Evolutionary conservation across 2,888 invertebrate genomes (phyloP), one percentile per base, ranked within the genome.

Genomic region (Euplexia lucipara): DNA sequence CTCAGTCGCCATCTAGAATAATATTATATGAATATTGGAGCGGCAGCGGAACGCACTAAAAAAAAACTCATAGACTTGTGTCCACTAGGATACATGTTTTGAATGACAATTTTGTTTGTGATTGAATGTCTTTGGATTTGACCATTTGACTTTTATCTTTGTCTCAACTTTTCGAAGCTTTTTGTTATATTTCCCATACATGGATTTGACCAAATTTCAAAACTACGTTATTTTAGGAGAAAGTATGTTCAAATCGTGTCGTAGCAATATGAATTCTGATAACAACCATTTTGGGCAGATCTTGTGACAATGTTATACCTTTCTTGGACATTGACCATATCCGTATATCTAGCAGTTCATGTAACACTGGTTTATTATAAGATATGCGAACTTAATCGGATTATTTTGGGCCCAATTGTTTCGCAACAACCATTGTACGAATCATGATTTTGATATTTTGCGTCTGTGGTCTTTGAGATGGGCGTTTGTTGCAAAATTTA

Each of bases 371-470:
- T 73, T 70, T 54, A 52, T 64, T 51, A 62, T 45, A 78, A 58
- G 52, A 70, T 75, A 71, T 74, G 70, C 58, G 64, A 68, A 70
- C 52, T 48, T 79, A 73, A 78, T 78, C 73, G 60, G 64, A 83
- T 83, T 80, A 75, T 76, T 73, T 71, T 62, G 51, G 47, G 41
- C 39, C 42, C 66, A 63, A 68, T 76, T 75, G 69, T 83, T 83
- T 77, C 64, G 64, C 49, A 80, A 79, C 30, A 47, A 58, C 67
- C 54, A 78, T 82, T 83, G 76, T 73, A 59, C 67, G 79, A 67
- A 82, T 76, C 80, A 77, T 80, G 82, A 74, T 74, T 79, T 70
- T 75, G 73, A 77, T 83, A 83, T 82, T 82, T 80, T 63, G 62
- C 66, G 56, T 71, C 58, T 57, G 53, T 70, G 61, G 53, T 79